Evolutionary conservation across 1,140 invertebrate species (phyloP), one percentile per base, ranked within the genome.

Genomic region (Lanistes nyassanus): DNA sequence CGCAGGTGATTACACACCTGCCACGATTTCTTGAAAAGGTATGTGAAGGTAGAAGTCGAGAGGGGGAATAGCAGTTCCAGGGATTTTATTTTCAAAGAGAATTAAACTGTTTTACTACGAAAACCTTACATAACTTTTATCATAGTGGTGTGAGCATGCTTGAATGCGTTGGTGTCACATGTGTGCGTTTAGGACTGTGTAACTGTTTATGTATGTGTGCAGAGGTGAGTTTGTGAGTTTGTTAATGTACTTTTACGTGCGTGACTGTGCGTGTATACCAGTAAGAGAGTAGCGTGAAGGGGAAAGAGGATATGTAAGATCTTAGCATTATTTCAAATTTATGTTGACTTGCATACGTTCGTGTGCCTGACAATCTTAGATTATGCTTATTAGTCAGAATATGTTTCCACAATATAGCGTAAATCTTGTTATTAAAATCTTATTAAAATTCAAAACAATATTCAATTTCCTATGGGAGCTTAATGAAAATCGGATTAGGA

Each of bases 311-410:
- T 55, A 55, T 55, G n/a, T 76, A 23, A 75, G 79, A 42, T 78
- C 71, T 73, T 73, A 81, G 29, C 78, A 76, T 58, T 71, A 89
- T 83, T n/a, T n/a, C n/a, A n/a, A n/a, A n/a, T n/a, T n/a, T n/a
- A n/a, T n/a, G n/a, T n/a, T n/a, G n/a, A n/a, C n/a, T n/a, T n/a
- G n/a, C n/a, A n/a, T n/a, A n/a, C n/a, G n/a, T n/a, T n/a, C n/a
- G n/a, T n/a, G n/a, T n/a, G n/a, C n/a, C n/a, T n/a, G n/a, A n/a
- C n/a, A n/a, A n/a, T n/a, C n/a, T n/a, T n/a, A n/a, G 91, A 93
- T 74, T 91, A 92, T 80, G 92, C 91, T 73, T 90, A 90, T 29
- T 92, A 91, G 34, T 93, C 94, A 81, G 92, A 93, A 81, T 83
- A 82, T 56, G 83, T 79, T 75, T 74, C 67, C 26, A 3, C 16